A percentile compares a stretch with the other conserved stretches of the same genome.
Conservation (phyloP, 1,140 invertebrate species). For the Hirudo medicinalis region DNA sequence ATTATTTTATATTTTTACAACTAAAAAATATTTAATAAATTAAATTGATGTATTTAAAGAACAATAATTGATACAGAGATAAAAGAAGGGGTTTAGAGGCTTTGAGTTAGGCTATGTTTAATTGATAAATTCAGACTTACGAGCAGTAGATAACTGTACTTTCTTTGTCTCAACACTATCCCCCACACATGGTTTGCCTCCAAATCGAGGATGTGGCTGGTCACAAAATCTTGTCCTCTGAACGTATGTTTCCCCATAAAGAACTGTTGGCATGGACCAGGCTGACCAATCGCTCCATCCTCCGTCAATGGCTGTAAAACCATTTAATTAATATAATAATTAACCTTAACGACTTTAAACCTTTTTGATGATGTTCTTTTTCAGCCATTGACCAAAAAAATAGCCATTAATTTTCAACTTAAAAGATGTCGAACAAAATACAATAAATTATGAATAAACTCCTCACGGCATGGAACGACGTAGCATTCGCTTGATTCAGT, state of each 20-base stretch:
- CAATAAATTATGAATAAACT: no score
- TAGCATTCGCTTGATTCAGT: neutral
- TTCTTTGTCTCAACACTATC: conserved; percentile 22
- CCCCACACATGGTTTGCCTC: conserved; percentile 55
- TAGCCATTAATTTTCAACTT: neutral
- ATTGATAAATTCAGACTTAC: no score
- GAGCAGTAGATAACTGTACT: conserved; percentile 11
- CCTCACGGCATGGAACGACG: neutral
- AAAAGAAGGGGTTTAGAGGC: neutral
- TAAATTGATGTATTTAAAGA: neutral
- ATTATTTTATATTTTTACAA: neutral
- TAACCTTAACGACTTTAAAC: neutral
- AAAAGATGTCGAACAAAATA: neutral
- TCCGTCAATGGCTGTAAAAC: conserved; percentile 23
- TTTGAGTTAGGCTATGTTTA: no score
- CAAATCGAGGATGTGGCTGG: conserved; percentile 48
- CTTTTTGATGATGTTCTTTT: neutral
- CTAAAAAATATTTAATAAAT: neutral
- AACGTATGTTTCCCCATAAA: conserved; percentile 27
- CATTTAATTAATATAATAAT: neutral
- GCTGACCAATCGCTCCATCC: conserved; percentile 26
- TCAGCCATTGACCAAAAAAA: neutral
- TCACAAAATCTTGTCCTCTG: conserved; percentile 49
- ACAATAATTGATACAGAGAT: neutral
- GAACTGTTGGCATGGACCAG: conserved; percentile 25